Evolutionary conservation across 2,797 vertebrate genomes (phyloP).

Genomic region (Enteromius treurensis): DNA sequence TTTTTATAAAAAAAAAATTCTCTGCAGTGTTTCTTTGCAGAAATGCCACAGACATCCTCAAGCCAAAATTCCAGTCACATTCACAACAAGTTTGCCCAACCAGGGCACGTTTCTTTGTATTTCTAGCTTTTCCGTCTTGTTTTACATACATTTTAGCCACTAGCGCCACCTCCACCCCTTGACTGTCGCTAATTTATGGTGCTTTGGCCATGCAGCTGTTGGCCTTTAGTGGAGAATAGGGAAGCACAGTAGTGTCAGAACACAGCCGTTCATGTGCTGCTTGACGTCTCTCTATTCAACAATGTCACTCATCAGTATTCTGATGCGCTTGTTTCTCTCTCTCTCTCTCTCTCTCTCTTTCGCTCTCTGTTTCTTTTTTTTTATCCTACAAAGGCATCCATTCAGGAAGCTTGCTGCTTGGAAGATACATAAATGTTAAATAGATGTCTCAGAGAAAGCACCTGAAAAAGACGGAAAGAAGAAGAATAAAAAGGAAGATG

Average conservation of each 20-base stretch:
- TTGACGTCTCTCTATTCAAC: slow-evolving; percentile 19
- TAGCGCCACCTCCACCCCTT: neutral
- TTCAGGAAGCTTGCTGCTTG: slow-evolving; percentile 41
- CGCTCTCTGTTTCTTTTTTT: neutral
- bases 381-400: slow-evolving; percentile 44
- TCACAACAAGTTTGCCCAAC: neutral
- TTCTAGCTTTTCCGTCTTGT: neutral
- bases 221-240: slow-evolving; percentile 9
- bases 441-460: slow-evolving; percentile 18
- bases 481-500: neutral
- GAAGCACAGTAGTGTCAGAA: slow-evolving; percentile 33
- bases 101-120: slow-evolving; percentile 6
- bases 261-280: slow-evolving; percentile 28
- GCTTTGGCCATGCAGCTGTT: slow-evolving; percentile 14
- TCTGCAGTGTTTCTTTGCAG: neutral
- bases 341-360: slow-evolving; percentile 12
- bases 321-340: slow-evolving; percentile 30
- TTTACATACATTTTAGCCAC: neutral
- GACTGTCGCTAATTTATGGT: slow-evolving; percentile 19
- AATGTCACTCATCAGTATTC: slow-evolving; percentile 55
- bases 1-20: neutral
- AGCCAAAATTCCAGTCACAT: neutral
- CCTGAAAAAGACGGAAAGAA: neutral
- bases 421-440: slow-evolving; percentile 14
- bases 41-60: neutral